phyloP scores from a whole-genome alignment of 2,113 vertebrate species.

The Callipepla squamata region DNA sequence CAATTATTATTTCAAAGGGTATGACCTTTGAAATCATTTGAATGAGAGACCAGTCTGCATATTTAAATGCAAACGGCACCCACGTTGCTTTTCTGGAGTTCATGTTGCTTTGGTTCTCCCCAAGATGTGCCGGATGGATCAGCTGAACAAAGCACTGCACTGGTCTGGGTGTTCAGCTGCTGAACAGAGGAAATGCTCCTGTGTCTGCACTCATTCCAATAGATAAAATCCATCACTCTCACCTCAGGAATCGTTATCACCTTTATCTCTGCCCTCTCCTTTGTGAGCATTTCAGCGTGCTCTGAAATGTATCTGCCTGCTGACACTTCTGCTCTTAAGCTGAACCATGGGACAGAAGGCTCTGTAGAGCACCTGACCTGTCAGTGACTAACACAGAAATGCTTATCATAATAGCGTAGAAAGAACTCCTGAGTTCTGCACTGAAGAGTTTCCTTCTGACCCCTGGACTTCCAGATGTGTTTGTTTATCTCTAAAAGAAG shows the following conservation, averaged over 20 bases:
- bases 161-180: background rate
- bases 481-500: background rate
- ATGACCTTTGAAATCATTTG: background rate
- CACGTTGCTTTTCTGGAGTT: background rate
- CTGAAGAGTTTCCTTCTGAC: background rate
- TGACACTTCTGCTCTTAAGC: background rate
- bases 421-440: background rate
- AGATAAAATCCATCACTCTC: background rate
- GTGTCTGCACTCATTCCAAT: background rate
- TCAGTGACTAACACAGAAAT: background rate
- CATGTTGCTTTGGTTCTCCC: background rate
- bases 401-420: rapidly evolving
- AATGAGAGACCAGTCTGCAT: background rate
- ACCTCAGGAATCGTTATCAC: background rate
- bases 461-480: background rate
- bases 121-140: background rate
- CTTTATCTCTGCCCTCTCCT: background rate
- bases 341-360: background rate
- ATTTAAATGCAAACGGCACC: rapidly evolving
- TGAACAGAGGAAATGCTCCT: background rate
- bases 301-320: background rate
- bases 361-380: background rate
- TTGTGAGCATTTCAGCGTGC: background rate
- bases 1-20: background rate
- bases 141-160: background rate